Evolutionary conservation across 2,113 vertebrate species (phyloP), one percentile per base, ranked within the genome.

Genomic region (Asarcornis scutulata): DNA sequence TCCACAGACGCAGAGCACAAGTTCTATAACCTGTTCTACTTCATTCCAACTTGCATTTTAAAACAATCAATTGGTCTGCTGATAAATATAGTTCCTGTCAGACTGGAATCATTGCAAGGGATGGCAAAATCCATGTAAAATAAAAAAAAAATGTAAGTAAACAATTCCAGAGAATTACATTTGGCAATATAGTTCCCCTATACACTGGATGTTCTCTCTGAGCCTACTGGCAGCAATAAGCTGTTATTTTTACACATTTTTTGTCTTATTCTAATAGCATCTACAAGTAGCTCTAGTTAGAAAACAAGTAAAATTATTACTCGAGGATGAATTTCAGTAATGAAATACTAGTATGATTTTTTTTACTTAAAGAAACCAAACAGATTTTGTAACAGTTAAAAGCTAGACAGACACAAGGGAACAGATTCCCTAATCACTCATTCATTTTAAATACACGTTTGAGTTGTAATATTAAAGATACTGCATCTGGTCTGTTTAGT

Each of bases 371-470:
- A 86, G 60, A 83, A 63, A 59, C 3, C 6, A 8, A 71, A 69
- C 46, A 9, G 5, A 63, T 88, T 90, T 66, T 78, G 3, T 34
- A 52, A 34, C 9, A 48, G 9, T 80, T 71, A 83, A 75, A 91
- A 83, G 7, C 23, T 60, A 89, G 63, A 32, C 7, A 46, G 38
- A 59, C 80, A 17, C n/a, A 81, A 29, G 27, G 64, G 32, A 96
- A 86, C 32, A 67, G 31, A 52, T 66, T 77, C 13, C 55, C 55
- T 68, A 85, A 91, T 80, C 50, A 76, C 11, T 89, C 40, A 50
- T 77, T 83, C 36, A 71, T 80, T 95, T 83, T 89, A 48, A 86
- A 83, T 89, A 95, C 87, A 66, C 73, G 90, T 88, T 83, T 74
- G 58, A 74, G 10, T 59, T 93, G 34, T 9, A 66, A 48, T 91